phyloP scores from a whole-genome alignment of 2,113 vertebrate species.

The Cheirogaleus medius region DNA sequence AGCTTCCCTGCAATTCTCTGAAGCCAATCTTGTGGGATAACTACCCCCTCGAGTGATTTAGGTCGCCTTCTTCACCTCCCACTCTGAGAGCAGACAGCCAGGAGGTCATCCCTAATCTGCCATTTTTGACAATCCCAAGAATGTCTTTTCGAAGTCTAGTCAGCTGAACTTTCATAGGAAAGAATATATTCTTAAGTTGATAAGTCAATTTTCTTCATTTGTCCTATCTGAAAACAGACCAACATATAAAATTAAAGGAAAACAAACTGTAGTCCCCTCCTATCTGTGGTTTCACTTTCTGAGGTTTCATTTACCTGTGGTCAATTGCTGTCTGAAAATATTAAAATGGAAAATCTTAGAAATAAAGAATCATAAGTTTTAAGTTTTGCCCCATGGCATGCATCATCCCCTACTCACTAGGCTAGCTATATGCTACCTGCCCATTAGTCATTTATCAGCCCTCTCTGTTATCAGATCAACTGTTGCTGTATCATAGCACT shows the following conservation, averaged over 20 bases:
- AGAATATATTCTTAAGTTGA: neutral
- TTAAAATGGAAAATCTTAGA: neutral
- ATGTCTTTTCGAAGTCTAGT: neutral
- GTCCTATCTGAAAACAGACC: neutral
- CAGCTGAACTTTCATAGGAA: neutral
- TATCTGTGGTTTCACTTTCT: neutral
- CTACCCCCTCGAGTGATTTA: too few species aligned
- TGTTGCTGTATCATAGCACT: neutral
- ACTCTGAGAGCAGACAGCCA: too few species aligned
- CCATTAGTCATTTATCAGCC: neutral
- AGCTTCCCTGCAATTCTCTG: too few species aligned
- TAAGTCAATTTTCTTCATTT: neutral
- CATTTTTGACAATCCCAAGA: too few species aligned
- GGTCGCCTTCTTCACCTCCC: too few species aligned
- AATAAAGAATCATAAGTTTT: neutral
- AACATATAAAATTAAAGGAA: neutral
- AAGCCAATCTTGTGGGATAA: too few species aligned
- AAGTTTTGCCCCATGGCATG: neutral
- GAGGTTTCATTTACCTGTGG: neutral
- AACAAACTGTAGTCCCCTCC: neutral
- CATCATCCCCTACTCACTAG: neutral
- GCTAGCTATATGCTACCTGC: neutral
- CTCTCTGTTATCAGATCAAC: neutral
- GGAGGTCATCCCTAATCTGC: too few species aligned
- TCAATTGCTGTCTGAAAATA: neutral